Evolutionary conservation across 2,797 vertebrate genomes (phyloP), one percentile per base, ranked within the genome.

Genomic region (Pantherophis vulpinus): DNA sequence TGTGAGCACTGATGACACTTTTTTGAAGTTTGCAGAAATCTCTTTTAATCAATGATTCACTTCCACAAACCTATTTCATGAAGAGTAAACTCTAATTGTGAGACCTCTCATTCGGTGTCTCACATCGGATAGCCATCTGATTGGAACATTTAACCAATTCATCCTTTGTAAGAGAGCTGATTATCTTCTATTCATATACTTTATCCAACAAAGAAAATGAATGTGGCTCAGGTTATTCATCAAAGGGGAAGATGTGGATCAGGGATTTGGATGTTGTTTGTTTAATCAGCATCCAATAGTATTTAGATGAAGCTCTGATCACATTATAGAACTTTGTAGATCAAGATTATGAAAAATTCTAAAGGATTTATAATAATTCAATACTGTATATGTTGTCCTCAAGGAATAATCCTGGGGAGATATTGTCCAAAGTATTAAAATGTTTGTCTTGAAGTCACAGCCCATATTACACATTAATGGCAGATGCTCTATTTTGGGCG

Each of bases 401-500:
- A 27, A 58, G 60, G 13, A 16, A 37, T 56, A 87, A 29, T 32
- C 37, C 55, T 23, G 14, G 7, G 55, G 54, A 23, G 9, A 51
- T 56, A 61, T 51, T 83, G 27, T 66, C 12, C 51, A 16, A 86
- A 5, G 14, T 56, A 61, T 32, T 11, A 89, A 79, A 79, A 54
- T 60, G 9, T 86, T 90, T 86, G 29, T 1, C 23, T 87, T 58
- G 51, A 90, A 20, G 37, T 59, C 47, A 42, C n/a, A 58, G 63
- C 16, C 83, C n/a, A 27, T 93, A 61, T 55, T 47, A 14, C 14
- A 27, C 32, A 14, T 56, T 51, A 54, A 60, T 88, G 86, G 42
- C 25, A 5, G 29, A 56, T 61, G 9, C 58, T 54, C 91, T 94
- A 32, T 6, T 51, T 88, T 90, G 60, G 60, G 91, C 92, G 95